Base-by-base conservation (phyloP, 2,113 vertebrate species). In the Lycaon pictus region DNA sequence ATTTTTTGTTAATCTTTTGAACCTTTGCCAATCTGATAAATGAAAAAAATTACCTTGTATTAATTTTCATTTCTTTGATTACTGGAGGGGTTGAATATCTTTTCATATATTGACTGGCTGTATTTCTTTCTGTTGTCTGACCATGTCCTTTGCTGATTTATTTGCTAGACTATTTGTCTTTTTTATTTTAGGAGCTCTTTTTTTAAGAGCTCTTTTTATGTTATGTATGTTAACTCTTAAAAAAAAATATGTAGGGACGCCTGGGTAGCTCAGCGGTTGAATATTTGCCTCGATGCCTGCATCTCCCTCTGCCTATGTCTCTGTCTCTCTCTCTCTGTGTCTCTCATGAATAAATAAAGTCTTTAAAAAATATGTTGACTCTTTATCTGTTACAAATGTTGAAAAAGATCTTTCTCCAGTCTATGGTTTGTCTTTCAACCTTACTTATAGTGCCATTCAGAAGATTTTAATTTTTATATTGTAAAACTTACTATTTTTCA, bases 171-270 rank as follows among this genome's bases (percentile, higher is more conserved):
- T 65, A 90, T 82, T 82, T 93, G 74, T 53, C 60, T 63, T 77
- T 95, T 86, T 55, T 15, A 16, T 95, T 95, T 94, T 35, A 95
- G 95, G n/a, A 85, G 43, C 32, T 74, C 72, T 63, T 96, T 71
- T 97, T 95, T 94, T 32, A 95, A 95, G n/a, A 88, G 35, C n/a
- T 69, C 74, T 71, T 93, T 63, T 96, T 94, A 92, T 83, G 32
- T 84, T 96, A 88, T 43, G 63, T 20, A 76, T 83, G 22, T 56
- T 84, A 83, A 58, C 43, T 79, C 23, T 25, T 62, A 60, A 60
- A 60, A 60, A 62, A 62, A 43, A 43, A 43, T 43, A 43, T 43
- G 43, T 43, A 43, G 43, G 43, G 43, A 43, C 5, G 43, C 43
- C 43, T 43, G 43, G 43, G 43, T 43, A 5, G 43, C 43, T 43